Evolutionary conservation across 2,797 vertebrate genomes (phyloP).

Genomic region (Mastacembelus armatus): DNA sequence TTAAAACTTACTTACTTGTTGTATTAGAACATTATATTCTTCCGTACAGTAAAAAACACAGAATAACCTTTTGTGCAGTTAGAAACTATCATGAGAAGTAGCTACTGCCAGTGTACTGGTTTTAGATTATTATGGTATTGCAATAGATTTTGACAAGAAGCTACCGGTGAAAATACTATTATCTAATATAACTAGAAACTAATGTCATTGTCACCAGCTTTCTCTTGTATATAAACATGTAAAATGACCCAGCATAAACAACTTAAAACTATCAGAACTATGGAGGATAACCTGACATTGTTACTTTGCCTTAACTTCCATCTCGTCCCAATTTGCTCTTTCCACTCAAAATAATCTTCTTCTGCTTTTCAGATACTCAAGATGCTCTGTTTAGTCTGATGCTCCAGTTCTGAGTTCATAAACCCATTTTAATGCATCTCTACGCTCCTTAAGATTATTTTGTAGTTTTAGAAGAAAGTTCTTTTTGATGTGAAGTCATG

Average conservation of each 20-base stretch:
- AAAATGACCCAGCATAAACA: neutral
- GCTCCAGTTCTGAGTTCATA: constrained; percentile 21
- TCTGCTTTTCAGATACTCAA: constrained; percentile 23
- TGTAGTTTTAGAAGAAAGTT: constrained; percentile 1
- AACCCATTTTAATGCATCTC: neutral
- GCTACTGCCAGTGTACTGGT: constrained; percentile 7
- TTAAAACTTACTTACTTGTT: too few species aligned
- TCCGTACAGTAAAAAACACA: too few species aligned
- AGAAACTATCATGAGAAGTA: neutral
- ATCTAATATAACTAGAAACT: too few species aligned
- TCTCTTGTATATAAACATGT: neutral
- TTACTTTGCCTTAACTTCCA: constrained; percentile 11
- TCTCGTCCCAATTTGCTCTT: constrained; percentile 20
- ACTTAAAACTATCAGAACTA: neutral
- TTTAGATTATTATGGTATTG: neutral
- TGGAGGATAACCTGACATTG: neutral
- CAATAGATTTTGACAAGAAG: neutral
- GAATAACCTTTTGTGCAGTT: too few species aligned
- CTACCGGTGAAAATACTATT: neutral
- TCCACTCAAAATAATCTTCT: constrained; percentile 12
- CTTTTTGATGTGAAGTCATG: neutral
- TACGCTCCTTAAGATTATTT: constrained; percentile 15
- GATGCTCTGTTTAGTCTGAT: constrained; percentile 10
- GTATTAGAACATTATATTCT: too few species aligned
- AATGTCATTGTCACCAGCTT: neutral